Conservation (phyloP, 92 coral and sea anemone species). For the Umimayanthus kanabou region DNA sequence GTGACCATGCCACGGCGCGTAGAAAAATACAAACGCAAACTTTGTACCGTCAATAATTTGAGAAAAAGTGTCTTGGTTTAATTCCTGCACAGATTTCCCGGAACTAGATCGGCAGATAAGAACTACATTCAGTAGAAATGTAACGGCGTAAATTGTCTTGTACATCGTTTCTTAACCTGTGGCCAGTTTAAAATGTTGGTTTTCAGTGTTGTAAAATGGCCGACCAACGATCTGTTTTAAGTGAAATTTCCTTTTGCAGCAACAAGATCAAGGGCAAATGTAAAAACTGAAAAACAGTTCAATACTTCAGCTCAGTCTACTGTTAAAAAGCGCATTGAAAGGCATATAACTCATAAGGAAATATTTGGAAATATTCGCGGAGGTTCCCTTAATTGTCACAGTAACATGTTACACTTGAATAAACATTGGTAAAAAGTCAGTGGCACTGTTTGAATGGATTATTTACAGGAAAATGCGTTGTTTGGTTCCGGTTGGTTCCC, state of each 20-base stretch:
- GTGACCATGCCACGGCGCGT: conserved; percentile 86
- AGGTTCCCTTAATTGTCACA: not conserved
- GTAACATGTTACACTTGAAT: not conserved
- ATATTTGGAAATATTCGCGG: not conserved
- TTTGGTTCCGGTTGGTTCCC: conserved; percentile 22
- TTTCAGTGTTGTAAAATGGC: not conserved
- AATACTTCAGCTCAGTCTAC: not conserved
- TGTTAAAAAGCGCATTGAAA: not conserved
- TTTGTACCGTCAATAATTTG: conserved; percentile 74
- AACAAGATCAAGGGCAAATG: too few relatives aligned
- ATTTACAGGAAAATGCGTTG: not conserved
- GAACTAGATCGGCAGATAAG: conserved; percentile 2
- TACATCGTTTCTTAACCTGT: conserved; percentile 4
- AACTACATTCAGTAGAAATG: not conserved
- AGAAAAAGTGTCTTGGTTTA: conserved; percentile 61
- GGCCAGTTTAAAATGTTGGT: not conserved
- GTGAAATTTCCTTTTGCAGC: not conserved
- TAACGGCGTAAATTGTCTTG: not conserved
- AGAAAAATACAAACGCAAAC: conserved; percentile 94
- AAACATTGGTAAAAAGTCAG: not conserved
- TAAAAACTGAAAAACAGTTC: not conserved
- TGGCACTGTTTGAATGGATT: not conserved
- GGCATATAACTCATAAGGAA: too few relatives aligned
- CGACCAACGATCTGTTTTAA: not conserved
- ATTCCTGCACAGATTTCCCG: conserved; percentile 48